These are phyloP conservation scores for Haemorhous mexicanus DNA, from an alignment of 2,113 vertebrate genomes.

Conservation along the genomic window DNA sequence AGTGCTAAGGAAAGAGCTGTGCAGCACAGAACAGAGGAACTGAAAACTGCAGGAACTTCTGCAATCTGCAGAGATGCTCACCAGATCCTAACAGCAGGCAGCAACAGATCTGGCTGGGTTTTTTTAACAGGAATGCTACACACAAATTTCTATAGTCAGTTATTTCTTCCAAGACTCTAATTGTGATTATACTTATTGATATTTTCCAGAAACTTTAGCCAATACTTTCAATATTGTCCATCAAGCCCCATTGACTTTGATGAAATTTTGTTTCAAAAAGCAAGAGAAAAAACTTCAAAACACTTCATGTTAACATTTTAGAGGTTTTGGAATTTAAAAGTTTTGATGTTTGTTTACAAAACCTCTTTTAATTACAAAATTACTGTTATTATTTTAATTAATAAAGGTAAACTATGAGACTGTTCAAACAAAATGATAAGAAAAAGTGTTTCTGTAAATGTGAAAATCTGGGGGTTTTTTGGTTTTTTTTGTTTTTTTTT, in stretches of 20 bases:
- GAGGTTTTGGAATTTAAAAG: neutral
- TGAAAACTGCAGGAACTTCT: neutral
- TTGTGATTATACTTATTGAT: neutral
- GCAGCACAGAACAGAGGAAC: neutral
- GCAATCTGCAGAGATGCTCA: neutral
- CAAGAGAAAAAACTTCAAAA: neutral
- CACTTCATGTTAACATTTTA: neutral
- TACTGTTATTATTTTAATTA: neutral
- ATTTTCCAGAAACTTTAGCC: neutral
- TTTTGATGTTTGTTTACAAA: neutral
- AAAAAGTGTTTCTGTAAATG: neutral
- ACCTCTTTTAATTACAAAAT: neutral
- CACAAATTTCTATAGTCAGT: neutral
- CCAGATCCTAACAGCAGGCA: conserved; percentile 5
- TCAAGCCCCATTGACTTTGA: neutral
- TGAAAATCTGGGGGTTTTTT: neutral
- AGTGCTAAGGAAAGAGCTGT: neutral
- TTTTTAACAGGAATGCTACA: neutral
- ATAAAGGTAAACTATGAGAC: neutral
- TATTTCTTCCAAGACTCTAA: neutral
- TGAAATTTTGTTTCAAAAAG: neutral
- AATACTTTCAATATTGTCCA: neutral
- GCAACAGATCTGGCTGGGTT: neutral
- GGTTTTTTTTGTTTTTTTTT: neutral
- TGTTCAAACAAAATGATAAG: neutral